Evolutionary conservation across 92 coral and sea anemone genomes (phyloP).

Genomic region (Micromussa lordhowensis): DNA sequence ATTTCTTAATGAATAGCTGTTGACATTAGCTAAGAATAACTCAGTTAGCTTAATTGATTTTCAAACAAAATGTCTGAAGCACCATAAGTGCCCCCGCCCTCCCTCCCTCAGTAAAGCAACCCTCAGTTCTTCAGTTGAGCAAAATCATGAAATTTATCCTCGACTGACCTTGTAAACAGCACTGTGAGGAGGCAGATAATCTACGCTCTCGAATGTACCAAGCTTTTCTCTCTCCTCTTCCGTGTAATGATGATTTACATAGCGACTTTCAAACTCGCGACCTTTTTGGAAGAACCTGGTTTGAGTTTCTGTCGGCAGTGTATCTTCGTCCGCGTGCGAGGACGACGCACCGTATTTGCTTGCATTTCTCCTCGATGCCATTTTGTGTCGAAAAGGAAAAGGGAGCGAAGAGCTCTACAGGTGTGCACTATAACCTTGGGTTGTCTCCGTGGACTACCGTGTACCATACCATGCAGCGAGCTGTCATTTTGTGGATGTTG

Average conservation of each 20-base stretch:
- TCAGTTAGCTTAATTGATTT: too few species aligned
- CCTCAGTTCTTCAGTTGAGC: too few species aligned
- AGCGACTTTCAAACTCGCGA: conserved; percentile 96
- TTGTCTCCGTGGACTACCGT: too few species aligned
- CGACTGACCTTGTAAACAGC: conserved; percentile 88
- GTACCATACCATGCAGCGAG: too few species aligned
- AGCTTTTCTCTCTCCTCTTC: conserved; percentile 90
- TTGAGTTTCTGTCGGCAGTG: conserved; percentile 76
- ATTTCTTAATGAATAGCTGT: too few species aligned
- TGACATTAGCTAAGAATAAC: too few species aligned
- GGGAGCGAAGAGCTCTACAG: background rate
- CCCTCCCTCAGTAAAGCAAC: background rate
- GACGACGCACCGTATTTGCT: conserved; percentile 90
- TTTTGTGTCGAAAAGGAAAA: background rate
- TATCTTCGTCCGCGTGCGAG: conserved; percentile 93
- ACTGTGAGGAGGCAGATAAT: conserved; percentile 97
- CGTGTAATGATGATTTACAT: conserved; percentile 96
- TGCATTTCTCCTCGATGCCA: conserved; percentile 32
- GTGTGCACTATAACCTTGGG: background rate
- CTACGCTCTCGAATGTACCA: conserved; percentile 96
- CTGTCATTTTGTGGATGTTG: too few species aligned
- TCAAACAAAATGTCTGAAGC: too few species aligned
- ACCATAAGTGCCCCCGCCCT: background rate
- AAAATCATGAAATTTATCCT: background rate
- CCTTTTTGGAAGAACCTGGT: conserved; percentile 97